Percentiles rank a stretch among this genome's conserved stretches.
phyloP scores from a whole-genome alignment of 2,113 vertebrate genomes.

The Hippolais icterina region DNA sequence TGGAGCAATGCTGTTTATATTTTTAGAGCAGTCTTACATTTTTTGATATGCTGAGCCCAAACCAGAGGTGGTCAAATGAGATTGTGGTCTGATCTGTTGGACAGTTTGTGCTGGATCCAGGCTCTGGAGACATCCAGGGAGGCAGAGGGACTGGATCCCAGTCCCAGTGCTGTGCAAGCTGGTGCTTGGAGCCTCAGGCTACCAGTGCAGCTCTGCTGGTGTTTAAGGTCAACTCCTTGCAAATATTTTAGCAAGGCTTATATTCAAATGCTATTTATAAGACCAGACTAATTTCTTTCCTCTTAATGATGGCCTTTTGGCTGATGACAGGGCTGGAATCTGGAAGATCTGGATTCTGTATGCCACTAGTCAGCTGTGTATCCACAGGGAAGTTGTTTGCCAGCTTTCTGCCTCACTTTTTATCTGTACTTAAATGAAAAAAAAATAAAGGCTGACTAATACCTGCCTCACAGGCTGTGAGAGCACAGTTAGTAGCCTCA shows the following conservation, averaged over 20 bases:
- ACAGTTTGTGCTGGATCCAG: neutral
- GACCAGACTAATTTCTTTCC: constrained; percentile 57
- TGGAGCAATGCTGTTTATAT: neutral
- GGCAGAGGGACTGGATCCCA: neutral
- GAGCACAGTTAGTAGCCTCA: neutral
- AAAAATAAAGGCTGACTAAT: neutral
- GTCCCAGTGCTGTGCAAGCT: neutral
- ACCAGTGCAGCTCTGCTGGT: neutral
- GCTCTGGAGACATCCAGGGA: neutral
- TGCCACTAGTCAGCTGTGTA: constrained; percentile 3
- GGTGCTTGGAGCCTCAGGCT: constrained; percentile 1
- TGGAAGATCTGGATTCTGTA: constrained; percentile 56
- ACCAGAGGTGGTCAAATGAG: neutral
- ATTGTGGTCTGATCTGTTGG: neutral
- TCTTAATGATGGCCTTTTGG: constrained; percentile 66
- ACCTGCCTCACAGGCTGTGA: neutral
- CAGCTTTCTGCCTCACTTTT: constrained; percentile 11
- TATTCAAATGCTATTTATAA: constrained; percentile 66
- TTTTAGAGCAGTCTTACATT: neutral
- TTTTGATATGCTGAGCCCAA: neutral
- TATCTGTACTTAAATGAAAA: neutral
- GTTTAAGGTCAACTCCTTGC: constrained; percentile 58
- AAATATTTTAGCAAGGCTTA: constrained; percentile 59
- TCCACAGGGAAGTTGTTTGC: constrained; percentile 19
- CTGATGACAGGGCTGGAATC: constrained; percentile 51